A percentile compares a stretch with the other conserved stretches of the same genome.
These are phyloP conservation scores for Jaculus jaculus DNA, from an alignment of 2,113 vertebrate genomes.

Conservation along the genomic window DNA sequence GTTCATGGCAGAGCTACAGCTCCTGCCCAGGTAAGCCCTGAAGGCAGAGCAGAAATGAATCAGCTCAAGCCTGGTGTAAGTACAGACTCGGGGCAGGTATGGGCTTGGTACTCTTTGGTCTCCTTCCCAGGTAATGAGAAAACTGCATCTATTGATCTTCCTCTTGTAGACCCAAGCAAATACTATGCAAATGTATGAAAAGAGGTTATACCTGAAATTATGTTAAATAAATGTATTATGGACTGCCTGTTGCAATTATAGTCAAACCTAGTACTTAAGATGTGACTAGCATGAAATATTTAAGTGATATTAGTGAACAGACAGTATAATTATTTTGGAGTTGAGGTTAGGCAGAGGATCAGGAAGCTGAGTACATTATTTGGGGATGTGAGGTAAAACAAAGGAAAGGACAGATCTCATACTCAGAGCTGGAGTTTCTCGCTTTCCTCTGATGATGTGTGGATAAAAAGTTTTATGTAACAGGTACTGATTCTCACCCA, in stretches of 20 bases:
- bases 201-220: constrained; percentile 59
- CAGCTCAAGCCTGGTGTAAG: not conserved
- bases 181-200: constrained; percentile 65
- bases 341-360: not conserved
- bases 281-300: constrained; percentile 59
- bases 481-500: not conserved
- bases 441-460: not conserved
- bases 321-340: constrained; percentile 22
- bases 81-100: not conserved
- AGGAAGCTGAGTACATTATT: not conserved
- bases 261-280: constrained; percentile 57
- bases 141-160: not conserved
- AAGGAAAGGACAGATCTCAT: not conserved
- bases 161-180: constrained; percentile 25
- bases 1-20: not conserved
- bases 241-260: constrained; percentile 63
- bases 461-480: not conserved
- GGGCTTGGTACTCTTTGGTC: not conserved
- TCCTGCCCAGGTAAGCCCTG: not conserved
- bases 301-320: constrained; percentile 16
- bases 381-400: not conserved
- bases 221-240: constrained; percentile 66
- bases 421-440: not conserved
- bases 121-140: not conserved
- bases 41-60: not conserved